Conservation (phyloP, 2,797 vertebrate species). For the Halcyon leucocephala region DNA sequence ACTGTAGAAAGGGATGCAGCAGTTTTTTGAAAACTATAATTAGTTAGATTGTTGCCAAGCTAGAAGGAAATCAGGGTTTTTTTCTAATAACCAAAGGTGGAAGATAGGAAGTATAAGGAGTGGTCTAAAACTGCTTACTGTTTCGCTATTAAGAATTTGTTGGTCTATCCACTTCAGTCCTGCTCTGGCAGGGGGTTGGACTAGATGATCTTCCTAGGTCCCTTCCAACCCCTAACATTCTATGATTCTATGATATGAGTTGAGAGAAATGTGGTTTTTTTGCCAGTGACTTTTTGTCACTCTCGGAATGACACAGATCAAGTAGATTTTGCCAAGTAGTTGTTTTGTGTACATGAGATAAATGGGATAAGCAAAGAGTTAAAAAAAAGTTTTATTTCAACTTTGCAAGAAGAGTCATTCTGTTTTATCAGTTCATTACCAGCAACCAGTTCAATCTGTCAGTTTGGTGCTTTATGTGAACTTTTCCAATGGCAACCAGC, state of each 20-base stretch:
- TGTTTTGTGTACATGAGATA: neutral
- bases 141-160: neutral
- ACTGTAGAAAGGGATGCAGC: neutral
- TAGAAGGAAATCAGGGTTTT: neutral
- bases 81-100: neutral
- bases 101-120: neutral
- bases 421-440: constrained; percentile 13
- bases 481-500: constrained; percentile 47
- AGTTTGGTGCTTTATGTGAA: constrained; percentile 29
- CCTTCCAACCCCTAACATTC: too few relatives aligned
- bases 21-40: neutral
- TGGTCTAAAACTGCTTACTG: neutral
- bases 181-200: too few relatives aligned
- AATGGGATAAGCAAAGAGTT: neutral
- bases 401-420: neutral
- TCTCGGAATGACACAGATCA: neutral
- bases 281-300: neutral
- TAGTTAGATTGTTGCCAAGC: neutral
- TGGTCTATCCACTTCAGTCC: neutral
- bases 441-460: constrained; percentile 43
- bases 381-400: neutral
- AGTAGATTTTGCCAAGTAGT: neutral
- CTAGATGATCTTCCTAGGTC: too few relatives aligned
- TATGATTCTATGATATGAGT: neutral
- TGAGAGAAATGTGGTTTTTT: neutral